Evolutionary conservation across 2,888 invertebrate species (phyloP).

Genomic region (Syrista parreyssii): DNA sequence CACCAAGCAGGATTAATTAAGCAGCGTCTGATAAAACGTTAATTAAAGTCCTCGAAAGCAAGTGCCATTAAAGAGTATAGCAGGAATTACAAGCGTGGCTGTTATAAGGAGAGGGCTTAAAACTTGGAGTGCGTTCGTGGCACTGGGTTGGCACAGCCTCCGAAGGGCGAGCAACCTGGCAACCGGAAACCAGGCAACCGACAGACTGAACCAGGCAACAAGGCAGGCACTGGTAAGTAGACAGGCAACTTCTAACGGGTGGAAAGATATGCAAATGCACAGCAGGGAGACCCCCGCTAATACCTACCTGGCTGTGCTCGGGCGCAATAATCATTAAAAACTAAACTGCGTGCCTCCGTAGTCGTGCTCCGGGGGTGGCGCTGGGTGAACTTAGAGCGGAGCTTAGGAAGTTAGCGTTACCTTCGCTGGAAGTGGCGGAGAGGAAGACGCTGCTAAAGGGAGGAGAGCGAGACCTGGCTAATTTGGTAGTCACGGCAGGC

Average conservation of each 20-base stretch:
- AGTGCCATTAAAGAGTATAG: slow-evolving; percentile 54
- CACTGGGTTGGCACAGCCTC: slow-evolving; percentile 37
- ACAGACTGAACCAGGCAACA: slow-evolving; percentile 1
- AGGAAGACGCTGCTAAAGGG: background rate
- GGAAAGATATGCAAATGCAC: slow-evolving; percentile 63
- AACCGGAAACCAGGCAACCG: background rate
- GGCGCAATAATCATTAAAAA: slow-evolving; percentile 63
- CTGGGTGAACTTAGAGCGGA: slow-evolving; percentile 18
- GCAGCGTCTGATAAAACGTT: slow-evolving; percentile 53
- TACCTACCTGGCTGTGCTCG: slow-evolving; percentile 49
- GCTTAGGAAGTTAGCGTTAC: slow-evolving; percentile 29
- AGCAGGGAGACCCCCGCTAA: slow-evolving; percentile 48
- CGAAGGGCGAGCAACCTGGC: slow-evolving; percentile 16
- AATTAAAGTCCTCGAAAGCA: slow-evolving; percentile 58
- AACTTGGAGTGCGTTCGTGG: slow-evolving; percentile 53
- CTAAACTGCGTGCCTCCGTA: slow-evolving; percentile 45
- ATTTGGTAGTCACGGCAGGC: slow-evolving; percentile 23
- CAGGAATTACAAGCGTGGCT: slow-evolving; percentile 50
- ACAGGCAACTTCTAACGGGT: slow-evolving; percentile 57
- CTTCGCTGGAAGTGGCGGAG: slow-evolving; percentile 10
- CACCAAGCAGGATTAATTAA: slow-evolving; percentile 58
- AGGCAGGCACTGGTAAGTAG: slow-evolving; percentile 34
- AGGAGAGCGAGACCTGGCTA: slow-evolving; percentile 5
- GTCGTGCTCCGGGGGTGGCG: slow-evolving; percentile 1
- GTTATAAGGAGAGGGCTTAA: slow-evolving; percentile 47